phyloP scores from a whole-genome alignment of 35 echinoderm and acorn worm genomes.

The Patiria miniata region DNA sequence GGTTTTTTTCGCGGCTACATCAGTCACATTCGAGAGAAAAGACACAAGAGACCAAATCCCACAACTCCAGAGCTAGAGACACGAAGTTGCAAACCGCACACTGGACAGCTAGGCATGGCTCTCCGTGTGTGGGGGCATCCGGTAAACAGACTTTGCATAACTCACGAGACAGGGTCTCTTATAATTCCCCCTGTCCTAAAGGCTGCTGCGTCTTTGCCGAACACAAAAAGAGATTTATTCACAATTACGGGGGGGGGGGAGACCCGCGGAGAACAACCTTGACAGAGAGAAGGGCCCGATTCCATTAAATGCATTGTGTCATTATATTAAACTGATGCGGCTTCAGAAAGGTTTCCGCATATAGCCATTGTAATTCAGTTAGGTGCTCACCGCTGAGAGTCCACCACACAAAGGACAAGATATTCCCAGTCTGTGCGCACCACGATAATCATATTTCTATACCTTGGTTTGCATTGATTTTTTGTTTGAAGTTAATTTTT shows the following conservation, averaged over 20 bases:
- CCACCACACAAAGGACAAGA: not conserved
- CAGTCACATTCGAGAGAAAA: no score
- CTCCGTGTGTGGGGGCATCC: no score
- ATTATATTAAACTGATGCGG: constrained; percentile 28
- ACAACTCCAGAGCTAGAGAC: no score
- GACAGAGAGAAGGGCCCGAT: not conserved
- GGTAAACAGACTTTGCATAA: no score
- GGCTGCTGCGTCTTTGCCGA: no score
- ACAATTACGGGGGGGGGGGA: not conserved
- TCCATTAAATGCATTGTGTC: constrained; percentile 31
- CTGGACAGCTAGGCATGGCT: no score
- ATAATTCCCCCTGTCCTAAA: not conserved
- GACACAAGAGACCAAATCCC: no score
- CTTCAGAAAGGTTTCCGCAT: constrained; percentile 7
- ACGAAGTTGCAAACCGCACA: no score
- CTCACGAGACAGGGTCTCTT: not conserved
- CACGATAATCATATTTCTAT: not conserved
- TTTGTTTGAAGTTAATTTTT: not conserved
- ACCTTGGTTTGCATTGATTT: not conserved
- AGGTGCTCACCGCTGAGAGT: not conserved
- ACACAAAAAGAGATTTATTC: constrained; percentile 18
- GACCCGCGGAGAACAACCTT: not conserved
- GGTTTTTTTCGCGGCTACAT: no score
- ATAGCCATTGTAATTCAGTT: constrained; percentile 17
- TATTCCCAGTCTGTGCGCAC: not conserved